These are phyloP conservation scores for Electrona antarctica DNA, from an alignment of 2,113 vertebrate species.

Conservation along the genomic window DNA sequence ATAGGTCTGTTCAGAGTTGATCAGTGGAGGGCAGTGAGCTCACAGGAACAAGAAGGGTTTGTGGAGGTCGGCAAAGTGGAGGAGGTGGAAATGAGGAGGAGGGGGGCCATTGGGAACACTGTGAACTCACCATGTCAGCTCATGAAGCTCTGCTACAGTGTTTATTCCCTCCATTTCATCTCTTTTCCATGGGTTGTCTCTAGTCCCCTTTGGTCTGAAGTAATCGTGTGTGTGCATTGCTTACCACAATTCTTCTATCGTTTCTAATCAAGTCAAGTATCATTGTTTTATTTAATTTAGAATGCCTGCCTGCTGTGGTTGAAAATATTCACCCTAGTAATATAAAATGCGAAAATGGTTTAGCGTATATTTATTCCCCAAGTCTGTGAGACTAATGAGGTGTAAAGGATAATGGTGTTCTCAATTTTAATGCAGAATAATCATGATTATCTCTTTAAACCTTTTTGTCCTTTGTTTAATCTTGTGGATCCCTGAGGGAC, in stretches of 20 bases:
- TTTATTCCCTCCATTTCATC: neutral
- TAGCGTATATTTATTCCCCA: too few relatives aligned
- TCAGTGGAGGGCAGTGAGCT: constrained; percentile 30
- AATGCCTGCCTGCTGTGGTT: too few relatives aligned
- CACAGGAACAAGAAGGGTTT: constrained; percentile 14
- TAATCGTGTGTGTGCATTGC: neutral
- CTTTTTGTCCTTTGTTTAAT: too few relatives aligned
- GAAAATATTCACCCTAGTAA: too few relatives aligned
- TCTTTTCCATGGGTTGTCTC: neutral
- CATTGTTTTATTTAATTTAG: too few relatives aligned
- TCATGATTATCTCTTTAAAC: too few relatives aligned
- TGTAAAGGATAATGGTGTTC: too few relatives aligned
- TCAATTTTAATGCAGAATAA: too few relatives aligned
- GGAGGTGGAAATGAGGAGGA: too few relatives aligned
- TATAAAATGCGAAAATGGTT: too few relatives aligned
- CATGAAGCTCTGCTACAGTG: neutral
- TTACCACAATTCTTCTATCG: constrained; percentile 1
- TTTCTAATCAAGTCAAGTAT: neutral
- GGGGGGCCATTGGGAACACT: constrained; percentile 1
- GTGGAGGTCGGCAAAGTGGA: constrained; percentile 9
- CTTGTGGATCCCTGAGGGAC: too few relatives aligned
- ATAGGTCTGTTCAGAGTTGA: constrained; percentile 47
- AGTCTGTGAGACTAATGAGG: too few relatives aligned
- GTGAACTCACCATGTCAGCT: neutral
- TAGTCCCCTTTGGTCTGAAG: neutral